These are phyloP conservation scores for Chloroclystis v-ata DNA, from an alignment of 2,888 invertebrate species.

Conservation along the genomic window DNA sequence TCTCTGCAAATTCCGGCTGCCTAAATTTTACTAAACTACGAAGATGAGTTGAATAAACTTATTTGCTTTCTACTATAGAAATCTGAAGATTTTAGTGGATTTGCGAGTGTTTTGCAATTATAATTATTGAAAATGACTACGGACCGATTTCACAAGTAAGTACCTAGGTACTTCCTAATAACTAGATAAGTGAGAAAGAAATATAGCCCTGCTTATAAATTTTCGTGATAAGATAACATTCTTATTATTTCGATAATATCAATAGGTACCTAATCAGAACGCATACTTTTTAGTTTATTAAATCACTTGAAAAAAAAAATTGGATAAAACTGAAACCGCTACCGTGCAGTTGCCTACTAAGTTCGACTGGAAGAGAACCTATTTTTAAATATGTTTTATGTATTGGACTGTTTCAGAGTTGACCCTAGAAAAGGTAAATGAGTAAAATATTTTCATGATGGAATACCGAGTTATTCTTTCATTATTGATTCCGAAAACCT, in stretches of 20 bases:
- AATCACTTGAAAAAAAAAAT: no score
- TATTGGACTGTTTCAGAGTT: no score
- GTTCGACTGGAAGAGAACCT: no score
- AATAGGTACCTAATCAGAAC: slow-evolving; percentile 1
- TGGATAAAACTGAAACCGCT: neutral
- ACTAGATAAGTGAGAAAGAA: neutral
- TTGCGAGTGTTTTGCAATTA: slow-evolving; percentile 24
- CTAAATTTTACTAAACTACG: slow-evolving; percentile 48
- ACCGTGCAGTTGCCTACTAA: no score
- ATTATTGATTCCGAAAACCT: no score
- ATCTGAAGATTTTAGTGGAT: neutral
- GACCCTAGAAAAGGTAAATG: no score
- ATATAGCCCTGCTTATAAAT: slow-evolving; percentile 22
- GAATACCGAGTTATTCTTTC: no score
- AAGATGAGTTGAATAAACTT: slow-evolving; percentile 69
- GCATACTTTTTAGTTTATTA: neutral
- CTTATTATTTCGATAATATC: slow-evolving; percentile 15
- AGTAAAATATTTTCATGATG: no score
- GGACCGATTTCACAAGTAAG: slow-evolving; percentile 81
- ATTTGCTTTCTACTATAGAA: slow-evolving; percentile 22
- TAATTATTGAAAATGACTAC: slow-evolving; percentile 69
- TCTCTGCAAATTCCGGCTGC: slow-evolving; percentile 59
- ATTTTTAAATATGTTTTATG: no score
- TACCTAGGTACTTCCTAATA: neutral
- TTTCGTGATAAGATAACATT: slow-evolving; percentile 45